Percentiles rank a stretch among this genome's conserved stretches.
Evolutionary conservation across 2,888 invertebrate species (phyloP).

Genomic region (Lepidochitona cinerea): DNA sequence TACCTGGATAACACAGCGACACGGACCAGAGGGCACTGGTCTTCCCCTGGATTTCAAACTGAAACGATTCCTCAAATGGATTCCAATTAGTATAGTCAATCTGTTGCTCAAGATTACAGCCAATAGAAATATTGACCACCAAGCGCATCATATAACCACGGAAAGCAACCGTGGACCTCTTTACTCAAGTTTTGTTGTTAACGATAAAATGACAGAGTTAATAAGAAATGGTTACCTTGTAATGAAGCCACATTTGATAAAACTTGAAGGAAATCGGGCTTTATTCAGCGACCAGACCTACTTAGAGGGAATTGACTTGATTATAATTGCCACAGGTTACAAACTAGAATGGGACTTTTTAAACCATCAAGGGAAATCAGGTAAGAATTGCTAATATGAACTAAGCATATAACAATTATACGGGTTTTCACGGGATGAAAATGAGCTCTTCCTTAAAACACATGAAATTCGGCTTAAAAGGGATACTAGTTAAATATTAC

Average conservation of each 20-base stretch:
- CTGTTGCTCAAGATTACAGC: not conserved
- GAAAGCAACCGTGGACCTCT: not conserved
- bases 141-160: not conserved
- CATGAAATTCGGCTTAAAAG: too few relatives aligned
- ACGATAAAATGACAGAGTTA: not conserved
- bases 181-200: not conserved
- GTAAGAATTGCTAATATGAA: too few relatives aligned
- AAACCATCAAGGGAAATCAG: too few relatives aligned
- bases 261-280: not conserved
- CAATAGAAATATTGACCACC: not conserved
- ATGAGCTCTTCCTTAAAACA: too few relatives aligned
- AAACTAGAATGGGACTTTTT: not conserved
- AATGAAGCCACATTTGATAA: not conserved
- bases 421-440: too few relatives aligned
- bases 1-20: not conserved
- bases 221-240: not conserved
- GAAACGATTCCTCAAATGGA: not conserved
- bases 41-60: not conserved
- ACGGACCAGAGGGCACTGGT: not conserved
- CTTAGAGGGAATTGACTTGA: not conserved
- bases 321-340: slow-evolving; percentile 4
- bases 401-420: too few relatives aligned
- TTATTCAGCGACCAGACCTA: not conserved
- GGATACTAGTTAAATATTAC: too few relatives aligned
- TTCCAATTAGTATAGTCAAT: not conserved